Base-by-base conservation (phyloP, 1,140 invertebrate species). In the Contarinia nasturtii region DNA sequence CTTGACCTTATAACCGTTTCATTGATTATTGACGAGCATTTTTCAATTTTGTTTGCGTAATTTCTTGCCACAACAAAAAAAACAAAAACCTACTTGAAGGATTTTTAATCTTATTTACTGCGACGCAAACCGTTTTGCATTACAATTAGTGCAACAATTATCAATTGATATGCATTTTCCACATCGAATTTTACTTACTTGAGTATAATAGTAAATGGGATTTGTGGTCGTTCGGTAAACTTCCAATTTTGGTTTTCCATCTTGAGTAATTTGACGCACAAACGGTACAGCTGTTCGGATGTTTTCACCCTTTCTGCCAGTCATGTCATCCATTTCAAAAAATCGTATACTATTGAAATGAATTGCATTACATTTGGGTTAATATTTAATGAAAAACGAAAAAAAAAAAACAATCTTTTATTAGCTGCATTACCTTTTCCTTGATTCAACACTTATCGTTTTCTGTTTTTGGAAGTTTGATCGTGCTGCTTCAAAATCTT, bases 301-400 rank as follows among this genome's bases (percentile, higher is more conserved):
- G 55, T 73, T 74, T 53, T 73, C 71, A 36, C 70, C 68, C 47
- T 71, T 69, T 48, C 66, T 71, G 15, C 55, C 54, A 38, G 58
- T 56, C 56, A 69, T 72, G n/a, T 70, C 69, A 55, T 74, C 71
- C 72, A 74, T 73, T 57, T 74, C 72, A 65, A 72, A 64, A 37
- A 59, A 52, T 42, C 61, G 56, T n/a, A 57, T 56, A 44, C 60
- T 63, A 45, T 27, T 49, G 43, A 10, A 47, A 21, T 20, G n/a
- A 18, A n/a, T 11, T 8, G 15, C n/a, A n/a, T 4, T 33, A 5
- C 14, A 44, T 44, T 44, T 18, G 40, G 8, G 8, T 42, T 42
- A 42, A 15, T 10, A n/a, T n/a, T n/a, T n/a, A n/a, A n/a, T n/a
- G n/a, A n/a, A n/a, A n/a, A n/a, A 36, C 8, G 34, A 14, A 11